Percentiles rank a stretch among this genome's conserved stretches.
phyloP scores from a whole-genome alignment of 2,888 invertebrate genomes.

The Camponotus fellah region DNA sequence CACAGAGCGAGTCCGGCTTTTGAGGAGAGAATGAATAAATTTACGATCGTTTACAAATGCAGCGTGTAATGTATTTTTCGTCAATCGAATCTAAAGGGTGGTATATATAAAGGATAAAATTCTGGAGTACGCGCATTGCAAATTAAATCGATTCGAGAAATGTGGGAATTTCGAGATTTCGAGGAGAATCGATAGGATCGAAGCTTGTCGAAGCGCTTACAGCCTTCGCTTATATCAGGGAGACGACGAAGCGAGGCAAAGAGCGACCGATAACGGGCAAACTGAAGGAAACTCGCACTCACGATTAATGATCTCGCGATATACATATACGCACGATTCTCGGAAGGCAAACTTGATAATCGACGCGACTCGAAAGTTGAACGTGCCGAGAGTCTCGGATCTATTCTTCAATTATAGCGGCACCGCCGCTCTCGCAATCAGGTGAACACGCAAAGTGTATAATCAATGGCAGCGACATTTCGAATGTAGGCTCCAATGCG shows the following conservation, averaged over 20 bases:
- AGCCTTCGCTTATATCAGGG: background rate
- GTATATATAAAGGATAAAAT: no score
- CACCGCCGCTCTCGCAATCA: background rate
- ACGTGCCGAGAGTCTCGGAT: background rate
- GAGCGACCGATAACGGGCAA: constrained; percentile 36
- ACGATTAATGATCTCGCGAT: constrained; percentile 50
- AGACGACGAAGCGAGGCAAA: constrained; percentile 21
- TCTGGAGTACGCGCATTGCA: background rate
- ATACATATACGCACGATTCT: constrained; percentile 30
- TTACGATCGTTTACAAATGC: background rate
- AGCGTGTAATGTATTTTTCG: background rate
- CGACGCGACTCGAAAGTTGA: constrained; percentile 41
- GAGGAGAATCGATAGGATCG: background rate
- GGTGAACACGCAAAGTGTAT: constrained; percentile 23
- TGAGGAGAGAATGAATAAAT: no score
- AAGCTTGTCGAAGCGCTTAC: background rate
- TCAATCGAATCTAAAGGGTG: background rate
- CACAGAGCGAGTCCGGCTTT: background rate
- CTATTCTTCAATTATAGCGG: background rate
- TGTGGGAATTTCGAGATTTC: background rate
- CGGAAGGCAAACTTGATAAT: constrained; percentile 35
- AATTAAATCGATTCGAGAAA: background rate
- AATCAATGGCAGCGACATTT: constrained; percentile 31
- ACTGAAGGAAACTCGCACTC: constrained; percentile 32
- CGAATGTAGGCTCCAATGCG: constrained; percentile 15